These are phyloP conservation scores for Belgica antarctica DNA, from an alignment of 2,888 invertebrate genomes.

Conservation along the genomic window DNA sequence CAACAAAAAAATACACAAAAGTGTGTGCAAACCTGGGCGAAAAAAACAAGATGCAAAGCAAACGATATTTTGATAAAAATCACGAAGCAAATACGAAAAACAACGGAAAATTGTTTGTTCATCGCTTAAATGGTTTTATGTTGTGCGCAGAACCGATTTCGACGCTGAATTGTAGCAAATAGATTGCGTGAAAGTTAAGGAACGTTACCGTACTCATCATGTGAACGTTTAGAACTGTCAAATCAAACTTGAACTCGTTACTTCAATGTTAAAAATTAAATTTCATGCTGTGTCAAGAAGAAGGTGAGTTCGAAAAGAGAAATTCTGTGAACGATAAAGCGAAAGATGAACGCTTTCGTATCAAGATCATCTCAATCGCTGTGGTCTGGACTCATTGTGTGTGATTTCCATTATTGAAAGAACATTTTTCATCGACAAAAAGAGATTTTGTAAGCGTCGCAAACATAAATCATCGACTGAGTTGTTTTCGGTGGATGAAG, in stretches of 20 bases:
- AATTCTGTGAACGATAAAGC: too few relatives aligned
- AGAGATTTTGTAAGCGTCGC: conserved; percentile 6
- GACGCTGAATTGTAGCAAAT: conserved; percentile 5
- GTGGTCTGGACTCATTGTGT: conserved; percentile 19
- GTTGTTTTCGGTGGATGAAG: conserved; percentile 12
- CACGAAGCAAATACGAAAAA: conserved; percentile 11
- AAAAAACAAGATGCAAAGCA: conserved; percentile 15
- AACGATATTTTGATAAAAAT: conserved; percentile 29
- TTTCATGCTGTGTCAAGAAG: too few relatives aligned
- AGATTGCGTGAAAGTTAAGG: neutral
- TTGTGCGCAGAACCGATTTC: conserved; percentile 12
- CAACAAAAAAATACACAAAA: neutral
- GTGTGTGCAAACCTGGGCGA: conserved; percentile 9
- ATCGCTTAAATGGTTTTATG: neutral
- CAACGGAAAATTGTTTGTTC: conserved; percentile 27
- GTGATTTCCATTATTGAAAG: neutral
- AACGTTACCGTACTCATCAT: too few relatives aligned
- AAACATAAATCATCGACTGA: conserved; percentile 18
- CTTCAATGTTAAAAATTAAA: too few relatives aligned
- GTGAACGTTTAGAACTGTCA: too few relatives aligned
- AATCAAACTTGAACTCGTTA: too few relatives aligned
- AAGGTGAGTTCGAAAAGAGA: too few relatives aligned
- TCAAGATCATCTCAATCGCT: conserved; percentile 25
- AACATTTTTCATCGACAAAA: conserved; percentile 11
- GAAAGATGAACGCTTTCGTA: too few relatives aligned